Percentiles rank a stretch among this genome's conserved stretches.
Conservation (phyloP, 1,140 invertebrate genomes). For the Ruditapes philippinarum region DNA sequence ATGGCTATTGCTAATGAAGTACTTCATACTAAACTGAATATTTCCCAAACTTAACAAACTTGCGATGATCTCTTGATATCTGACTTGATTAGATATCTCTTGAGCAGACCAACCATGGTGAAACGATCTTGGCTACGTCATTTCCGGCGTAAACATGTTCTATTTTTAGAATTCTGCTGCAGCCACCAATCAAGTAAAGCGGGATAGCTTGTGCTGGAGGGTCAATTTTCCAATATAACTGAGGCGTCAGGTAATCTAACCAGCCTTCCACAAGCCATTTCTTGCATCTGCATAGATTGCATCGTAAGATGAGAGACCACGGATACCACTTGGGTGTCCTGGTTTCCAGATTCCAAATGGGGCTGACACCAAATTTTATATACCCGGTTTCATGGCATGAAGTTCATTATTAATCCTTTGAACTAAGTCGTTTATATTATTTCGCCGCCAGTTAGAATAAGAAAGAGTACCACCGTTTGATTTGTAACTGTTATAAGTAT, state of each 20-base stretch:
- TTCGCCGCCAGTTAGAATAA: slow-evolving; percentile 79
- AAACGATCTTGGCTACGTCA: slow-evolving; percentile 70
- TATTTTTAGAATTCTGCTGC: slow-evolving; percentile 70
- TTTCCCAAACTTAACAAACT: slow-evolving; percentile 75
- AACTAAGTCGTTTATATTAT: slow-evolving; percentile 81
- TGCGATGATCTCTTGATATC: slow-evolving; percentile 68
- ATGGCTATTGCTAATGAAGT: slow-evolving; percentile 77
- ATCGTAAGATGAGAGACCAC: slow-evolving; percentile 78
- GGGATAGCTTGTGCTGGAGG: slow-evolving; percentile 81
- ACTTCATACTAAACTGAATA: slow-evolving; percentile 82
- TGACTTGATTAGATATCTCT: slow-evolving; percentile 80
- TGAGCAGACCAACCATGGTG: slow-evolving; percentile 73
- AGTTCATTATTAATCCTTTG: slow-evolving; percentile 72
- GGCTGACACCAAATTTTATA: slow-evolving; percentile 83
- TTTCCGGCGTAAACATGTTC: slow-evolving; percentile 79
- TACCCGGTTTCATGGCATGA: slow-evolving; percentile 73
- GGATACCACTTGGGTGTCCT: slow-evolving; percentile 77
- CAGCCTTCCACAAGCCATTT: slow-evolving; percentile 83
- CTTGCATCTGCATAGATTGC: slow-evolving; percentile 81
- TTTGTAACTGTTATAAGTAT: slow-evolving; percentile 78
- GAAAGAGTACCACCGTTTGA: slow-evolving; percentile 75
- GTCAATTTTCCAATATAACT: slow-evolving; percentile 84
- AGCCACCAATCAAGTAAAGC: slow-evolving; percentile 83
- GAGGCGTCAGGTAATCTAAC: slow-evolving; percentile 84
- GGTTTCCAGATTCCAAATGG: slow-evolving; percentile 84